These are phyloP conservation scores for Columba livia DNA, from an alignment of 2,113 vertebrate genomes.

Conservation along the genomic window DNA sequence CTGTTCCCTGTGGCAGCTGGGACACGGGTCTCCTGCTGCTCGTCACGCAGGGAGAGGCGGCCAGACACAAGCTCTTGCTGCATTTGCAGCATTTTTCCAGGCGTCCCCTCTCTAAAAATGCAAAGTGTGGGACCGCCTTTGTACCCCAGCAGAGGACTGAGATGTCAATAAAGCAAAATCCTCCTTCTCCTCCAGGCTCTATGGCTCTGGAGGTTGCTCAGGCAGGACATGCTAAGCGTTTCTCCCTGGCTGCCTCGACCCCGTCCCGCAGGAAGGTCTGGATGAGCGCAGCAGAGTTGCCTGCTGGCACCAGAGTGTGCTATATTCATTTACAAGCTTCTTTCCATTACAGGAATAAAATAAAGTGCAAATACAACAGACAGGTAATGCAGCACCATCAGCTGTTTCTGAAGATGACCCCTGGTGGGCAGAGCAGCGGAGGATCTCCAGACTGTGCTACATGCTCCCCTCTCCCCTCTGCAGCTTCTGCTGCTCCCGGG, in stretches of 20 bases:
- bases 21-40: not conserved
- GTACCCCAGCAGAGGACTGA: not conserved
- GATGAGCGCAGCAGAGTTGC: fast-evolving
- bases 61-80: fast-evolving
- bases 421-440: not conserved
- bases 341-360: not conserved
- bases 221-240: not conserved
- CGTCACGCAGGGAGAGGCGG: not conserved
- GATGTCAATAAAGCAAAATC: not conserved
- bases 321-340: not conserved
- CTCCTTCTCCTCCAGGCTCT: not conserved
- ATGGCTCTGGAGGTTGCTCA: fast-evolving
- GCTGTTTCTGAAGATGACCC: not conserved
- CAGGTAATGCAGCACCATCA: not conserved
- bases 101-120: not conserved
- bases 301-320: not conserved
- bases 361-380: not conserved
- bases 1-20: not conserved
- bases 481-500: not conserved
- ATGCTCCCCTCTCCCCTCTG: fast-evolving
- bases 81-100: not conserved
- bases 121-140: not conserved
- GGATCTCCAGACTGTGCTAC: fast-evolving
- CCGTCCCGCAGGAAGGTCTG: not conserved
- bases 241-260: not conserved